Conservation (phyloP, 2,113 vertebrate species). For the Labrus mixtus region DNA sequence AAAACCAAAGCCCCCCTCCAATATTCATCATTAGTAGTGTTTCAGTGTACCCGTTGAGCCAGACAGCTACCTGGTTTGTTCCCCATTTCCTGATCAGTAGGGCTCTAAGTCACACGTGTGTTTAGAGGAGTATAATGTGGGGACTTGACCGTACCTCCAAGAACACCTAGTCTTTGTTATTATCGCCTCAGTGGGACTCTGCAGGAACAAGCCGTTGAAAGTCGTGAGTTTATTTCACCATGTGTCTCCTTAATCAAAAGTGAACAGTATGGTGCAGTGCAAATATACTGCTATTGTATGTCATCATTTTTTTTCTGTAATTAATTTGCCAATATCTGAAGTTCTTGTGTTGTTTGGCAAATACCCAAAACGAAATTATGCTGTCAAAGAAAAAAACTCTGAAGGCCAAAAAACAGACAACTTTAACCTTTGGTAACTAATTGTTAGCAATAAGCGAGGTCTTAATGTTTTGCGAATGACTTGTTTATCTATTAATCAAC, state of each 20-base stretch:
- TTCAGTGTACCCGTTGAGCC: constrained; percentile 51
- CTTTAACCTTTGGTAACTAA: no score
- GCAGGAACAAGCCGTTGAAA: constrained; percentile 41
- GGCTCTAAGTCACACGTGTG: constrained; percentile 38
- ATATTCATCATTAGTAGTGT: constrained; percentile 61
- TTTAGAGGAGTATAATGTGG: constrained; percentile 36
- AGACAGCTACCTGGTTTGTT: constrained; percentile 33
- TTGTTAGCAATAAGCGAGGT: no score
- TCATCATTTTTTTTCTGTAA: no score
- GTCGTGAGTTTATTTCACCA: constrained; percentile 13
- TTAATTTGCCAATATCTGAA: no score
- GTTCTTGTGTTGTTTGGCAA: no score
- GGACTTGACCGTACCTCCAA: constrained; percentile 39
- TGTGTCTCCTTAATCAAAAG: constrained; percentile 15
- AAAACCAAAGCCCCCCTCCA: constrained; percentile 34
- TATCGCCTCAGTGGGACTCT: constrained; percentile 58
- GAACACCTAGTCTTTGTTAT: constrained; percentile 41
- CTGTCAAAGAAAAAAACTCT: no score
- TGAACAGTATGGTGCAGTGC: background rate
- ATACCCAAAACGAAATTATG: no score
- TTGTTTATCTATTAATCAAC: no score
- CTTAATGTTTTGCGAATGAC: no score
- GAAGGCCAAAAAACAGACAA: no score
- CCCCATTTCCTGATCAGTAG: constrained; percentile 67
- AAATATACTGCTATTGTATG: background rate